These are phyloP conservation scores for Corythornis vintsioides DNA, from an alignment of 2,113 vertebrate genomes.

Conservation along the genomic window DNA sequence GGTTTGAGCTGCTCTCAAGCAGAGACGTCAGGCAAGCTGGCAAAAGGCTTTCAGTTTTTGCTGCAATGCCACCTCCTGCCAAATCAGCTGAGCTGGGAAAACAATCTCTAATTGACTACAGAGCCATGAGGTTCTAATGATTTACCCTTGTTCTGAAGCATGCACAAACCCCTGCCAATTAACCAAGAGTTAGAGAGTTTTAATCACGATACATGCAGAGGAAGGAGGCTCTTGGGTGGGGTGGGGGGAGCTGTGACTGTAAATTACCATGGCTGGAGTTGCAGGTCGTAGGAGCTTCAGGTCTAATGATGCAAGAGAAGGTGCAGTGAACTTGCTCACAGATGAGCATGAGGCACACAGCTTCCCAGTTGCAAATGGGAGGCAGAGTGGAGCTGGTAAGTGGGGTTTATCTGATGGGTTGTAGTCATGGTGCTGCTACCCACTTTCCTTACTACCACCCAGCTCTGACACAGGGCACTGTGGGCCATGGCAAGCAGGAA, in stretches of 20 bases:
- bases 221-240: not conserved
- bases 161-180: conserved; percentile 41
- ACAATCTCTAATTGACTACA: conserved; percentile 65
- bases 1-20: conserved; percentile 57
- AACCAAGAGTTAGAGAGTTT: conserved; percentile 40
- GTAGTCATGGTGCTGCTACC: not conserved
- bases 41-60: conserved; percentile 17
- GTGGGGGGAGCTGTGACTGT: not conserved
- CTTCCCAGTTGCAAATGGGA: not conserved
- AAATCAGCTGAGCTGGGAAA: conserved; percentile 58
- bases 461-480: not conserved
- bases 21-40: conserved; percentile 27
- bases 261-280: not conserved
- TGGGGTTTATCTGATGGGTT: not conserved
- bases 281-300: not conserved
- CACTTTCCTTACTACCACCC: not conserved
- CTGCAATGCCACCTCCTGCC: conserved; percentile 30
- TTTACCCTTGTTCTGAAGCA: conserved; percentile 54
- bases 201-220: not conserved
- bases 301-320: not conserved
- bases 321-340: not conserved
- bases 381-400: not conserved
- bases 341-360: not conserved
- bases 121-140: conserved; percentile 58
- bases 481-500: not conserved